These are phyloP conservation scores for Glaucomys volans DNA, from an alignment of 2,113 vertebrate species.

Conservation along the genomic window DNA sequence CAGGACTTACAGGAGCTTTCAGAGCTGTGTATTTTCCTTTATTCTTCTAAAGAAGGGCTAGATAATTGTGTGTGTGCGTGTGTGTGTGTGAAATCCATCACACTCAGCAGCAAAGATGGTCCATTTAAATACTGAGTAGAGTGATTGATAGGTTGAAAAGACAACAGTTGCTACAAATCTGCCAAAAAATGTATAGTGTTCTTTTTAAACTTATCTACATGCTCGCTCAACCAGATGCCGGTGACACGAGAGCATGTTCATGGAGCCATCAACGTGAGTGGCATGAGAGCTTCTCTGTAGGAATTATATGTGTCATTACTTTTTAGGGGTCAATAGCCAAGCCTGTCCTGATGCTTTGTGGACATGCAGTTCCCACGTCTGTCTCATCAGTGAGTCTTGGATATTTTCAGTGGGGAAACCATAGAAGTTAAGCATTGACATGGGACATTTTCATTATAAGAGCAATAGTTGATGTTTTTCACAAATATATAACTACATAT, in stretches of 20 bases:
- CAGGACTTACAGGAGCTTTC: not conserved
- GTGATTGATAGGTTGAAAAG: not conserved
- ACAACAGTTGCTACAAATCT: not conserved
- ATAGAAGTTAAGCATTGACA: not conserved
- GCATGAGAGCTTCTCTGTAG: rapidly evolving
- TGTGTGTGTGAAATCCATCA: not conserved
- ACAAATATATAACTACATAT: not conserved
- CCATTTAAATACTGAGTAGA: not conserved
- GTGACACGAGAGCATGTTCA: not conserved
- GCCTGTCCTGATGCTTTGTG: not conserved
- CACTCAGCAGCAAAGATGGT: not conserved
- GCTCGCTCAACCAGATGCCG: not conserved
- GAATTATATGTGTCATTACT: not conserved
- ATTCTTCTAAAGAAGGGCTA: not conserved
- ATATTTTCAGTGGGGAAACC: not conserved
- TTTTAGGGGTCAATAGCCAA: not conserved
- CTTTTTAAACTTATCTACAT: not conserved
- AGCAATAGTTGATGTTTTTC: not conserved
- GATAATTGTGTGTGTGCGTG: not conserved
- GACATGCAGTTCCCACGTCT: not conserved
- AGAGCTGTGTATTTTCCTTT: not conserved
- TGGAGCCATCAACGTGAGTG: not conserved
- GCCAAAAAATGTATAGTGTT: not conserved
- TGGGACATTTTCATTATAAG: not conserved
- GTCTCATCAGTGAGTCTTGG: not conserved